These are phyloP conservation scores for Ursus arctos DNA, from an alignment of 2,113 vertebrate genomes.

Conservation along the genomic window DNA sequence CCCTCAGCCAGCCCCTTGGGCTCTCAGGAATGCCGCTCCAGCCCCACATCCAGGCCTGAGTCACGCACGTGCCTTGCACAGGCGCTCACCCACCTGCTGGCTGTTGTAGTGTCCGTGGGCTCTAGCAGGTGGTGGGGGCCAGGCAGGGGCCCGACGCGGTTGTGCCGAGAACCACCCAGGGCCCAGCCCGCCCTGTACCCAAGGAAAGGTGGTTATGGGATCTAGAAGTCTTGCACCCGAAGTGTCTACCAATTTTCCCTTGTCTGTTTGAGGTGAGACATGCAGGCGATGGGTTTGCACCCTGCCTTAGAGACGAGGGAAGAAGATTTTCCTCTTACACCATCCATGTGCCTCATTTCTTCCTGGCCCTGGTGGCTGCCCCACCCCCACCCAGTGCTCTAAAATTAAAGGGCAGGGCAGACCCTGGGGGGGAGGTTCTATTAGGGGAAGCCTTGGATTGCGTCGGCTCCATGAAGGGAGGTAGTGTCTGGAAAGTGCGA, in stretches of 20 bases:
- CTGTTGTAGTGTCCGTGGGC: slow-evolving; percentile 39
- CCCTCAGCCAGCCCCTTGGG: not conserved
- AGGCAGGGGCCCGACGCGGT: slow-evolving; percentile 10
- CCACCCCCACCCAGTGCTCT: not conserved
- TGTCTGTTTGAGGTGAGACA: not conserved
- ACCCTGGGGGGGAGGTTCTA: not conserved
- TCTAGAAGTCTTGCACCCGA: not conserved
- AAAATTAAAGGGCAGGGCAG: not conserved
- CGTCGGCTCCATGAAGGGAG: not conserved
- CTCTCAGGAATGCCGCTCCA: slow-evolving; percentile 10
- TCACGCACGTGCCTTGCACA: slow-evolving; percentile 35
- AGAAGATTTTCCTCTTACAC: not conserved
- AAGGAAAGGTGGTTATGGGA: not conserved
- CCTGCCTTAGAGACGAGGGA: not conserved
- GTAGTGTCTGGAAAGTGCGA: not conserved
- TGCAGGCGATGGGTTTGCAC: not conserved
- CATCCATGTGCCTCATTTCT: not conserved
- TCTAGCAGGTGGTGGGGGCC: not conserved
- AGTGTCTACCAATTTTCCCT: not conserved
- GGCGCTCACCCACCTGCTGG: slow-evolving; percentile 54
- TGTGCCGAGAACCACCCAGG: slow-evolving; percentile 59
- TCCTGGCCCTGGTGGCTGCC: not conserved
- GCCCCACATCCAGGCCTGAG: slow-evolving; percentile 43
- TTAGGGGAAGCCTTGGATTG: not conserved
- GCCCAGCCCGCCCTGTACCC: not conserved